Evolutionary conservation across 92 coral and sea anemone genomes (phyloP).

Genomic region (Palythoa grandis): DNA sequence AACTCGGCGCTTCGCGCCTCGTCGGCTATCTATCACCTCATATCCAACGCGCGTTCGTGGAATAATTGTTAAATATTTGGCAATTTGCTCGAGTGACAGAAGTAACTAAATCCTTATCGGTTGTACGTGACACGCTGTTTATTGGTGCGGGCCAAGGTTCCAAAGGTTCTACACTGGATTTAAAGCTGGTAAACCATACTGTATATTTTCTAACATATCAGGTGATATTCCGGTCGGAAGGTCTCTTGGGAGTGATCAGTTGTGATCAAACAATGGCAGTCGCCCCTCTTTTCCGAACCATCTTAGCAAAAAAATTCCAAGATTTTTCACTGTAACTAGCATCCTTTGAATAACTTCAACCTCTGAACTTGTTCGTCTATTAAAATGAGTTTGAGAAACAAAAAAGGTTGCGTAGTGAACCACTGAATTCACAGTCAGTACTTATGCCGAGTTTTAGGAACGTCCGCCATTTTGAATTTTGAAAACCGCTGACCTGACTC

Average conservation of each 20-base stretch:
- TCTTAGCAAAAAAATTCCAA: background rate
- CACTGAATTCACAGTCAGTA: background rate
- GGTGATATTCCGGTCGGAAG: conserved; percentile 1
- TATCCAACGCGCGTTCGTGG: too few species aligned
- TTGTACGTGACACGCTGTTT: background rate
- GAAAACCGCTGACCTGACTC: background rate
- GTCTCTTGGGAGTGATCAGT: background rate
- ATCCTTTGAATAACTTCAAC: background rate
- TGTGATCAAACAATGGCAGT: conserved; percentile 6
- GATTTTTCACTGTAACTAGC: background rate
- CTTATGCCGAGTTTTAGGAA: background rate
- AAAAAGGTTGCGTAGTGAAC: background rate
- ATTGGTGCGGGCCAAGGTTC: background rate
- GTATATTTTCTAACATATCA: background rate
- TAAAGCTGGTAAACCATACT: background rate
- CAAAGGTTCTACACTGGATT: background rate
- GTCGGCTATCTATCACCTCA: too few species aligned
- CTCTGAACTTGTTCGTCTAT: background rate
- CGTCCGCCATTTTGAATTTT: background rate
- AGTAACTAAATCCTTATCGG: background rate
- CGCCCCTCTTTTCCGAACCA: conserved; percentile 8
- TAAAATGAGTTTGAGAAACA: background rate
- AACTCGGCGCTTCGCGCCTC: too few species aligned
- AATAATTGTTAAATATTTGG: too few species aligned
- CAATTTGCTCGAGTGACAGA: too few species aligned